Evolutionary conservation across 2,797 vertebrate species (phyloP), one percentile per base, ranked within the genome.

Genomic region (Cottoperca gobio): DNA sequence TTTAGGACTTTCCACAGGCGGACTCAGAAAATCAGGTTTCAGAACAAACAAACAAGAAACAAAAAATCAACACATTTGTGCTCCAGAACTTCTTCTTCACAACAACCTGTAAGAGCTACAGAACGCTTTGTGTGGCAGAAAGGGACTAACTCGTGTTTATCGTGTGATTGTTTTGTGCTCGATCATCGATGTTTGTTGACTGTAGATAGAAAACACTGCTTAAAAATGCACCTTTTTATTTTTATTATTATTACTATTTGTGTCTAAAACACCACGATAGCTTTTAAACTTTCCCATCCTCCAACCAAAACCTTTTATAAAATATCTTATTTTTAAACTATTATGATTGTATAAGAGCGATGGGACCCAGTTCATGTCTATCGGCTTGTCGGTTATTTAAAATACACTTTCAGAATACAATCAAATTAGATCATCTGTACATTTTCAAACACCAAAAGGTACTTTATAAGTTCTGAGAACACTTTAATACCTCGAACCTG

Each of bases 101-200:
- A 60, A 76, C 48, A 52, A 81, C 43, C 67, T 53, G 50, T 5
- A 55, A 68, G 19, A 52, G 57, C 42, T 70, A 58, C 10, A 42
- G 45, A 61, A n/a, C n/a, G n/a, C n/a, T n/a, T n/a, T 14, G 8
- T 39, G 48, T 39, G 45, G 61, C 65, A 65, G 55, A 65, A 50
- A 48, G 33, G 24, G 14, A 53, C 48, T 10, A 2, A 42, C 10
- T 43, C 7, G 35, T 6, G 8, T 6, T 48, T 43, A 28, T 63
- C 53, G 71, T 74, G 21, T 31, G 17, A 16, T 63, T 74, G 46
- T n/a, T 74, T 60, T 75, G 76, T 79, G 78, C 85, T 86, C 85
- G 4, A 59, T 70, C 9, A n/a, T n/a, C 24, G 61, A 8, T 37
- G 17, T 21, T 84, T 83, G 83, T 78, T 80, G 52, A 64, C n/a